Percentiles rank a stretch among this genome's conserved stretches.
phyloP scores from a whole-genome alignment of 2,113 vertebrate species.

The Larimichthys crocea region DNA sequence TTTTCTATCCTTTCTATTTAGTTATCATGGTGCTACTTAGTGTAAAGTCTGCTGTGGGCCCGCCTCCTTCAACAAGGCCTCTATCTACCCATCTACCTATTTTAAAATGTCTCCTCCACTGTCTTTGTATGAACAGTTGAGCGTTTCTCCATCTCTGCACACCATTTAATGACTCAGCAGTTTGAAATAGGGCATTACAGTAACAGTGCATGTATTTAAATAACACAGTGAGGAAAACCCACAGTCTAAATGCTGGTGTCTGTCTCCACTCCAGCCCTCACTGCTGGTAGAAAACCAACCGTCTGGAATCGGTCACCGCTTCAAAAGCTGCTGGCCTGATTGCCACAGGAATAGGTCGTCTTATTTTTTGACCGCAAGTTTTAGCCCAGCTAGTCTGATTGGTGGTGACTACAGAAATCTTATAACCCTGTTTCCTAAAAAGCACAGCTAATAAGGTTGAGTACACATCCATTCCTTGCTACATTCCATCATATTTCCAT shows the following conservation, averaged over 20 bases:
- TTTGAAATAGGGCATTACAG: constrained; percentile 75
- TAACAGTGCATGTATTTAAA: constrained; percentile 47
- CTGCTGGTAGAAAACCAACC: constrained; percentile 38
- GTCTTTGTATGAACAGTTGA: constrained; percentile 29
- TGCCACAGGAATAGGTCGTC: constrained; percentile 3
- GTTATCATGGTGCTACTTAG: constrained; percentile 73
- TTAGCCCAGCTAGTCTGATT: constrained; percentile 19
- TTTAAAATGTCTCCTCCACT: constrained; percentile 12
- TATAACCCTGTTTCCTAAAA: background rate
- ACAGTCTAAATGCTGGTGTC: constrained; percentile 57
- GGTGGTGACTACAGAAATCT: background rate
- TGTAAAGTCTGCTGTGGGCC: constrained; percentile 38
- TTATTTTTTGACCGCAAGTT: constrained; percentile 20
- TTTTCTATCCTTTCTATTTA: constrained; percentile 41
- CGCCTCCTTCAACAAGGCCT: constrained; percentile 23
- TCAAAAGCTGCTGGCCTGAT: background rate
- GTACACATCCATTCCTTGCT: constrained; percentile 1
- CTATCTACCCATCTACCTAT: constrained; percentile 7
- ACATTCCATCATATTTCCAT: background rate
- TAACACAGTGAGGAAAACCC: constrained; percentile 67
- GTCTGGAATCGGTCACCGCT: constrained; percentile 23
- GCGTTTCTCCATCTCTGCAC: constrained; percentile 25
- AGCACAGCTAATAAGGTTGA: constrained; percentile 9
- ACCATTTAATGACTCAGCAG: constrained; percentile 57
- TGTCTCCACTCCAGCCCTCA: constrained; percentile 48